Conservation (phyloP, 2,888 invertebrate genomes). For the Gortyna flavago region DNA sequence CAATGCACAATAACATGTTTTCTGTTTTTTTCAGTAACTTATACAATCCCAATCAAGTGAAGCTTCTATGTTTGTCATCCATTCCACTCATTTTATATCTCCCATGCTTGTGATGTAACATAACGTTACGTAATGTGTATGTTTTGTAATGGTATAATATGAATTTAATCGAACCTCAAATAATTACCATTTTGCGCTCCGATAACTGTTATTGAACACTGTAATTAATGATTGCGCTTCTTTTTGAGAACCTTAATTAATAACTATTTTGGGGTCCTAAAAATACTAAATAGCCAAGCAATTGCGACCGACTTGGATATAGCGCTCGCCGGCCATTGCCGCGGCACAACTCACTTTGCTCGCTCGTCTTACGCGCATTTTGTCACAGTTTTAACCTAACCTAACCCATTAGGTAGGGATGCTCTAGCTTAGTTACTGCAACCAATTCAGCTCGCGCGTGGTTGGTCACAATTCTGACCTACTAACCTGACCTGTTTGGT, state of each 20-base stretch:
- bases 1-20: constrained; percentile 42
- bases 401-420: too few species aligned
- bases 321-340: background rate
- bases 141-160: background rate
- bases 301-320: too few species aligned
- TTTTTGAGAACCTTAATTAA: background rate
- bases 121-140: background rate
- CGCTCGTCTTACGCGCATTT: background rate
- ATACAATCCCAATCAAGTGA: background rate
- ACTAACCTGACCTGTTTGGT: too few species aligned
- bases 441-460: too few species aligned
- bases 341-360: background rate
- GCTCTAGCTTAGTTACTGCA: too few species aligned
- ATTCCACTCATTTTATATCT: background rate
- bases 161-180: background rate
- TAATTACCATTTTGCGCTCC: background rate
- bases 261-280: background rate
- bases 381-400: too few species aligned
- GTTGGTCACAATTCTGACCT: too few species aligned
- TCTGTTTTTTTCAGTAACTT: constrained; percentile 19
- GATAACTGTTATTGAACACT: background rate
- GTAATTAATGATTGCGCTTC: too few species aligned
- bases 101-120: background rate
- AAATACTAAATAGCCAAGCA: too few species aligned
- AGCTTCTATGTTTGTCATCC: background rate